These are phyloP conservation scores for Cristatella mucedo DNA, from an alignment of 2,888 invertebrate genomes.

Conservation along the genomic window DNA sequence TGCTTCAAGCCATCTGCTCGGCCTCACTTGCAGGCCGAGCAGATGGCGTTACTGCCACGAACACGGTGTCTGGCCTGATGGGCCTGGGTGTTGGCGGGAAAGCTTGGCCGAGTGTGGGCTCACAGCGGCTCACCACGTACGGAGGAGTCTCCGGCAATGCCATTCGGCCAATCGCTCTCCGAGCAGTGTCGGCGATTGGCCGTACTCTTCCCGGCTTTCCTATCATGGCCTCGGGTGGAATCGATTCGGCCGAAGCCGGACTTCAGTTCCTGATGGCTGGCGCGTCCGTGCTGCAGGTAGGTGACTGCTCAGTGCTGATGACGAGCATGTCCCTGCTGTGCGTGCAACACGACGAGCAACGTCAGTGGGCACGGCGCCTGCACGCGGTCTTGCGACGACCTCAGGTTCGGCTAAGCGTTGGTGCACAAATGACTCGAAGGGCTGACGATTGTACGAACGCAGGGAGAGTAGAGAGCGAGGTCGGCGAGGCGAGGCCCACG, in stretches of 20 bases:
- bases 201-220: conserved; percentile 67
- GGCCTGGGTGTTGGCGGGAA: conserved; percentile 58
- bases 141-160: conserved; percentile 88
- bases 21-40: conserved; percentile 65
- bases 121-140: conserved; percentile 65
- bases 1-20: no score
- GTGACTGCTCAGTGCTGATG: background rate
- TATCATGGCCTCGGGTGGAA: conserved; percentile 86
- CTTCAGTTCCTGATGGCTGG: conserved; percentile 87
- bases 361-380: no score
- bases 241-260: conserved; percentile 86
- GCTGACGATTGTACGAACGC: no score
- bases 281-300: conserved; percentile 72
- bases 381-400: no score
- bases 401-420: no score
- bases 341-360: no score
- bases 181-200: conserved; percentile 75
- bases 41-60: conserved; percentile 87
- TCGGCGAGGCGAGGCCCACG: no score
- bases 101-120: conserved; percentile 83
- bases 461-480: no score
- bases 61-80: conserved; percentile 91
- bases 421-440: no score
- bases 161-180: conserved; percentile 77
- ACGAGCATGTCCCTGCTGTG: conserved; percentile 9